These are phyloP conservation scores for Nephotettix cincticeps DNA, from an alignment of 1,140 invertebrate species.

Conservation along the genomic window DNA sequence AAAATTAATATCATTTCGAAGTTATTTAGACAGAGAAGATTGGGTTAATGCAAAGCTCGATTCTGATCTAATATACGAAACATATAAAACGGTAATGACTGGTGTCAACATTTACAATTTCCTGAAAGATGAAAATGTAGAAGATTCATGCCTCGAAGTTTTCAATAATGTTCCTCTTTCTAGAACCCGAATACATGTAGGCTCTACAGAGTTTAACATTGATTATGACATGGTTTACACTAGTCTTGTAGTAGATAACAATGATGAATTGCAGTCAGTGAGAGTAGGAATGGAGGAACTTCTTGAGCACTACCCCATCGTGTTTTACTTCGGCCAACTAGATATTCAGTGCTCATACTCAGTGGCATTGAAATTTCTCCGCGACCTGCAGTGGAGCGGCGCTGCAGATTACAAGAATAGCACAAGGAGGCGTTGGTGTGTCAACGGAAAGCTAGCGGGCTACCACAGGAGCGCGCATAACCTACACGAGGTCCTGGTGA, in stretches of 20 bases:
- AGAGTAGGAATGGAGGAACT: constrained; percentile 72
- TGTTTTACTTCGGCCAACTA: constrained; percentile 74
- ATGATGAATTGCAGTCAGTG: constrained; percentile 69
- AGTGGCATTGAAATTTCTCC: constrained; percentile 65
- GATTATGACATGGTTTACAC: neutral
- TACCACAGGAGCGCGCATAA: too few species aligned
- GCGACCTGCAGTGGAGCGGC: constrained; percentile 63
- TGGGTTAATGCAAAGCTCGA: neutral
- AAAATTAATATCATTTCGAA: too few species aligned
- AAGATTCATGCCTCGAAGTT: neutral
- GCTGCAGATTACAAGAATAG: constrained; percentile 63
- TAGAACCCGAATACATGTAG: neutral
- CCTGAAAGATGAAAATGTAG: neutral
- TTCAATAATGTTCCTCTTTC: neutral
- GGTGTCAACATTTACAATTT: too few species aligned
- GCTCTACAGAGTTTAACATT: neutral
- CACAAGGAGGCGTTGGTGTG: constrained; percentile 48
- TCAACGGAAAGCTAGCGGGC: too few species aligned
- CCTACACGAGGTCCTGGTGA: too few species aligned
- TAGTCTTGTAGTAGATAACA: neutral
- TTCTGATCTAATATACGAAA: neutral
- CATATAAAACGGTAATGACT: too few species aligned
- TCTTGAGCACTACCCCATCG: constrained; percentile 62
- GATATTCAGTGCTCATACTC: constrained; percentile 84
- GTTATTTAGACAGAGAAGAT: too few species aligned